These are phyloP conservation scores for Tonatia bakeri DNA, from an alignment of 2,113 vertebrate genomes.

Conservation along the genomic window DNA sequence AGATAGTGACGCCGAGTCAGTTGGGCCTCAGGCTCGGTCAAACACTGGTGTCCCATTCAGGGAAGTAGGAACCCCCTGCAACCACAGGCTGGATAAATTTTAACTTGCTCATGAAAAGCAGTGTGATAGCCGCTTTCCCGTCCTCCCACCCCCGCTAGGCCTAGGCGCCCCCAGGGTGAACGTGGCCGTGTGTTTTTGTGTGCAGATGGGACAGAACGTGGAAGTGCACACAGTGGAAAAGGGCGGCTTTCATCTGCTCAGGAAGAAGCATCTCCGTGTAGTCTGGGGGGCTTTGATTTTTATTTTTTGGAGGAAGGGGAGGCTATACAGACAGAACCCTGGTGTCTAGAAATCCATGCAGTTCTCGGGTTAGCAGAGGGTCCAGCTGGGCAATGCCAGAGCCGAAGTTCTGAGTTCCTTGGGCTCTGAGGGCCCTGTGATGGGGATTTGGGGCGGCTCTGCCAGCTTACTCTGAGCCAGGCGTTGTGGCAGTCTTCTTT, in stretches of 20 bases:
- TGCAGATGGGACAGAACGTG: neutral
- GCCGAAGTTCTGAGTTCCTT: neutral
- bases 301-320: neutral
- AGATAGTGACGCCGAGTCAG: neutral
- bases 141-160: neutral
- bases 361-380: neutral
- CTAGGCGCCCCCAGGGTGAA: neutral
- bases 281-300: neutral
- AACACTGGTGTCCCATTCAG: neutral
- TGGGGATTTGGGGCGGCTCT: neutral
- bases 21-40: neutral
- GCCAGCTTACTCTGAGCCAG: neutral
- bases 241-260: neutral
- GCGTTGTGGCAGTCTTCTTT: neutral
- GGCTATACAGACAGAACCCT: neutral
- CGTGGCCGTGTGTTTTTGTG: neutral
- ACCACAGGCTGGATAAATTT: constrained; percentile 3
- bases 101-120: neutral
- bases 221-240: neutral
- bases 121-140: neutral
- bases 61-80: neutral
- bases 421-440: neutral
- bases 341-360: neutral
- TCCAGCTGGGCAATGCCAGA: neutral
- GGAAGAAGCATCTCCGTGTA: neutral